Conservation (phyloP, 2,113 vertebrate genomes). For the Kryptolebias marmoratus region DNA sequence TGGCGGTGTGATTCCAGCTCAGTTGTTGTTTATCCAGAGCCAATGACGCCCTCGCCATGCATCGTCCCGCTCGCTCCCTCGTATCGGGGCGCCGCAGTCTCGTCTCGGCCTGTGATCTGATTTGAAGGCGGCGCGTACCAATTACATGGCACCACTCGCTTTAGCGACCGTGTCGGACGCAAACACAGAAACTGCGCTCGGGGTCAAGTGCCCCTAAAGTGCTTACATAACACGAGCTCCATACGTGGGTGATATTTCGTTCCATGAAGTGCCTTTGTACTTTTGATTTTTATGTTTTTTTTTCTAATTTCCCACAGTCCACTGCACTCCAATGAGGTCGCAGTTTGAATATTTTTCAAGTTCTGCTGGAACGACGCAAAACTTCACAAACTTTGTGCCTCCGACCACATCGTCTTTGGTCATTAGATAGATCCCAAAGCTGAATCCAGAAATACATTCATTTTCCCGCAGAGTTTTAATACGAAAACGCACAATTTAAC, state of each 20-base stretch:
- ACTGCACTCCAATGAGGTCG: background rate
- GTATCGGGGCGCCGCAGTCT: constrained; percentile 35
- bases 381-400: too few species aligned
- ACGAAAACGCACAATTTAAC: constrained; percentile 4
- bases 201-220: constrained; percentile 15
- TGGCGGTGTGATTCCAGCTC: constrained; percentile 50
- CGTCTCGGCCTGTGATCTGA: constrained; percentile 41
- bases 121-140: constrained; percentile 37
- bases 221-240: constrained; percentile 58
- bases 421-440: constrained; percentile 4
- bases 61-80: constrained; percentile 47
- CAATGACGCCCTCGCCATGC: constrained; percentile 55
- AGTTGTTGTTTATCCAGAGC: constrained; percentile 63
- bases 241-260: constrained; percentile 65
- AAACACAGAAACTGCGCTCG: background rate
- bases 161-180: constrained; percentile 26
- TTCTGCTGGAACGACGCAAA: too few species aligned
- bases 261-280: constrained; percentile 27
- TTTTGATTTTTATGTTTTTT: background rate
- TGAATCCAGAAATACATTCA: background rate
- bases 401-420: background rate
- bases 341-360: too few species aligned
- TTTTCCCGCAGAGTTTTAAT: constrained; percentile 7
- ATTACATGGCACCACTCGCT: constrained; percentile 44
- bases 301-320: background rate